phyloP scores from a whole-genome alignment of 2,113 vertebrate genomes.

The Crocuta crocuta region DNA sequence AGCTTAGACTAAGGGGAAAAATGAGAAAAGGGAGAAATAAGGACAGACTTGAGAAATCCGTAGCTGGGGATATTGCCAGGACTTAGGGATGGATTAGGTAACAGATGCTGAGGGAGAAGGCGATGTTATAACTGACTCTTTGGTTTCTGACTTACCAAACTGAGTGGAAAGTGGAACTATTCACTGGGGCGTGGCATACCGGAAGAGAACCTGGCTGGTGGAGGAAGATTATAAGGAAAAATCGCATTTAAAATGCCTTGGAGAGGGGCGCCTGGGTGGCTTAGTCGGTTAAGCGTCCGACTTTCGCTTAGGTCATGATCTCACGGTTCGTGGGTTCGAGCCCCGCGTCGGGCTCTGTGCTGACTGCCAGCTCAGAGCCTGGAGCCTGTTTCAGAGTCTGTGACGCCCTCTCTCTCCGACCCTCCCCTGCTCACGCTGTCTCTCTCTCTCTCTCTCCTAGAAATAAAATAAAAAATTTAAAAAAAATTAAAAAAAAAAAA shows the following conservation, averaged over 20 bases:
- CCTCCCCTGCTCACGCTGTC: too few relatives aligned
- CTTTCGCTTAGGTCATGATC: too few relatives aligned
- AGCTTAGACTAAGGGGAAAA: not conserved
- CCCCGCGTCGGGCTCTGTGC: too few relatives aligned
- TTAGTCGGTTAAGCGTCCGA: too few relatives aligned
- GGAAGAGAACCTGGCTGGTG: not conserved
- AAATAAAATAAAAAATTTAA: too few relatives aligned
- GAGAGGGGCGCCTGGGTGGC: too few relatives aligned
- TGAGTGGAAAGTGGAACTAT: not conserved
- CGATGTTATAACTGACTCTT: not conserved
- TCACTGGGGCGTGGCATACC: not conserved
- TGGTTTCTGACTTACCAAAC: not conserved
- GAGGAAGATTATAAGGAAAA: not conserved
- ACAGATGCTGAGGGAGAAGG: not conserved
- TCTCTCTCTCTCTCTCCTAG: too few relatives aligned
- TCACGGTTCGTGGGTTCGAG: too few relatives aligned
- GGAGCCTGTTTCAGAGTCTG: too few relatives aligned
- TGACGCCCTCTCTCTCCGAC: too few relatives aligned
- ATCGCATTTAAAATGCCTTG: not conserved
- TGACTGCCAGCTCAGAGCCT: too few relatives aligned
- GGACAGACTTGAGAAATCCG: not conserved
- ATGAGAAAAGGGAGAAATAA: not conserved
- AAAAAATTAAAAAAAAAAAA: too few relatives aligned
- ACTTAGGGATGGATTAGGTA: not conserved
- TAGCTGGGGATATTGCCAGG: not conserved